A percentile compares a stretch with the other conserved stretches of the same genome.
phyloP scores from a whole-genome alignment of 2,888 invertebrate genomes.

The Cybosia mesomella region DNA sequence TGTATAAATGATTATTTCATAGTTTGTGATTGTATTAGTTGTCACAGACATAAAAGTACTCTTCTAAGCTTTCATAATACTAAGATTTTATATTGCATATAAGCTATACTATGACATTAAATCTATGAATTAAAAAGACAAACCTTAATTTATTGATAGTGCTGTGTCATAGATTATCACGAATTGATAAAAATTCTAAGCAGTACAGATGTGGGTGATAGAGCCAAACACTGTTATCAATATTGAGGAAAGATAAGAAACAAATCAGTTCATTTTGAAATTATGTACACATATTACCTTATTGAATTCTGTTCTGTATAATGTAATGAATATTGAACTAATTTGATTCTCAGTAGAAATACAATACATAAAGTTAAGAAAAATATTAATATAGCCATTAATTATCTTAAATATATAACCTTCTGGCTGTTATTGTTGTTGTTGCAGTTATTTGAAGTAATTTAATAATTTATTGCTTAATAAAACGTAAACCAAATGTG shows the following conservation, averaged over 20 bases:
- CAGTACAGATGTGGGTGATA: constrained; percentile 4
- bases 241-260: constrained; percentile 17
- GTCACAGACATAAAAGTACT: background rate
- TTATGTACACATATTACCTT: background rate
- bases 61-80: background rate
- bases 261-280: constrained; percentile 4
- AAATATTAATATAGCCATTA: background rate
- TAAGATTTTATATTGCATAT: background rate
- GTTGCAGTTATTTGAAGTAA: background rate
- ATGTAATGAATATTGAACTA: background rate
- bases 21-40: background rate
- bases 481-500: background rate
- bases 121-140: background rate
- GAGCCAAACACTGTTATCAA: constrained; percentile 22
- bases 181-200: constrained; percentile 25
- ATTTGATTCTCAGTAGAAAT: background rate
- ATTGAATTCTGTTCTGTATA: background rate
- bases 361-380: background rate
- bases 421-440: background rate
- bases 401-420: background rate
- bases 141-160: background rate
- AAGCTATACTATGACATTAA: background rate
- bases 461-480: background rate
- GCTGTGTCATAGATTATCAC: constrained; percentile 32
- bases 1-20: constrained; percentile 26